Conservation (phyloP, 2,797 vertebrate species). For the Artibeus jamaicensis region DNA sequence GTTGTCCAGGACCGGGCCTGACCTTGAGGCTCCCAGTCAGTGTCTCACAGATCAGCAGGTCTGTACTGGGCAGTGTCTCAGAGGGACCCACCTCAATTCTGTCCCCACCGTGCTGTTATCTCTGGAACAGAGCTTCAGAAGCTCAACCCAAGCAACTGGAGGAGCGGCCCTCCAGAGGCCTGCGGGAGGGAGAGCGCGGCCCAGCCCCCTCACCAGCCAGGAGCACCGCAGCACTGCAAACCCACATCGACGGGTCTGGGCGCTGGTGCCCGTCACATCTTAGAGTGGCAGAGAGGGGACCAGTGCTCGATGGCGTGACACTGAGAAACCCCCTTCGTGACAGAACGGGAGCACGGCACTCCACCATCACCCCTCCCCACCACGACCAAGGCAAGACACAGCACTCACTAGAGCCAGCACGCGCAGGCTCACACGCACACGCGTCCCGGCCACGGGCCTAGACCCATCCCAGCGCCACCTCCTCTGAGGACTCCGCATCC, state of each 20-base stretch:
- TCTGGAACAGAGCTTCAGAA: slow-evolving; percentile 11
- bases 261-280: not conserved
- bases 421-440: not conserved
- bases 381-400: not conserved
- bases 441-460: not conserved
- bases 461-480: slow-evolving; percentile 36
- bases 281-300: not conserved
- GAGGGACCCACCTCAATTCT: not conserved
- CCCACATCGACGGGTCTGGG: not conserved
- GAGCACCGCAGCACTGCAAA: not conserved
- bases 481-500: slow-evolving; percentile 34
- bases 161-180: not conserved
- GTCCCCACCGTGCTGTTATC: not conserved
- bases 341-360: not conserved
- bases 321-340: not conserved
- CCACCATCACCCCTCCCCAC: not conserved
- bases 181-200: not conserved
- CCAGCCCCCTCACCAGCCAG: not conserved
- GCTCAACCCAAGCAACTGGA: not conserved
- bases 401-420: not conserved
- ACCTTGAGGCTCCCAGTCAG: not conserved
- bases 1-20: not conserved
- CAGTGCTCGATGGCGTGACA: not conserved
- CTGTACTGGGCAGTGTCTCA: not conserved
- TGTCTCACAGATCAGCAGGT: not conserved